Evolutionary conservation across 2,113 vertebrate genomes (phyloP).

Genomic region (Pseudorectes ferrugineus): DNA sequence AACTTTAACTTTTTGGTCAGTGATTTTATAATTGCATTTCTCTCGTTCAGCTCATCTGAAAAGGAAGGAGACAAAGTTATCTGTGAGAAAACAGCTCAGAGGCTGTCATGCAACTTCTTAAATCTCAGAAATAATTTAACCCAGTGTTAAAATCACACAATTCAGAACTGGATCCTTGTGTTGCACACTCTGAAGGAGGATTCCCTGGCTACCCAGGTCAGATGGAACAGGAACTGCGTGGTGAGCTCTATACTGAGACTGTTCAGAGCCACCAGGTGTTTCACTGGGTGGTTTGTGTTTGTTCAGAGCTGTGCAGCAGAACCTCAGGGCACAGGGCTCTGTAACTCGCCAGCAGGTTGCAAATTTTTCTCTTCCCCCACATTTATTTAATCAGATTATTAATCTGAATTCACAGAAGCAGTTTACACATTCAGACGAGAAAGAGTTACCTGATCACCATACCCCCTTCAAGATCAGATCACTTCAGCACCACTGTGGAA

Average conservation of each 20-base stretch:
- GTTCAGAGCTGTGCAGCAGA: neutral
- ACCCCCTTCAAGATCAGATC: neutral
- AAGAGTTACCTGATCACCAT: neutral
- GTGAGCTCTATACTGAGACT: neutral
- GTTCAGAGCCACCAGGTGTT: neutral
- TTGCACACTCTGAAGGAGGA: neutral
- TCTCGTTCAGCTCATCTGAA: slow-evolving; percentile 74
- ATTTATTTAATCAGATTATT: neutral
- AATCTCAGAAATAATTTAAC: neutral
- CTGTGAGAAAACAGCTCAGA: neutral
- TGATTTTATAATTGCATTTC: slow-evolving; percentile 68
- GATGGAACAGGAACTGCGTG: neutral
- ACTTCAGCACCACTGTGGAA: neutral
- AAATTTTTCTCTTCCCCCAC: neutral
- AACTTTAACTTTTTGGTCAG: slow-evolving; percentile 64
- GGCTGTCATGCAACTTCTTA: neutral
- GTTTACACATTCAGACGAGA: neutral
- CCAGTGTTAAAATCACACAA: accelerated
- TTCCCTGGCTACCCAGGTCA: neutral
- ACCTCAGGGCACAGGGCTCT: neutral
- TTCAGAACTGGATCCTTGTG: neutral
- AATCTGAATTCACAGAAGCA: neutral
- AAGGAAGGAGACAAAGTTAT: neutral
- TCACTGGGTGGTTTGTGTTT: neutral
- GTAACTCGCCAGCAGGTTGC: neutral